phyloP scores from a whole-genome alignment of 2,113 vertebrate species.

The Isichthys henryi region DNA sequence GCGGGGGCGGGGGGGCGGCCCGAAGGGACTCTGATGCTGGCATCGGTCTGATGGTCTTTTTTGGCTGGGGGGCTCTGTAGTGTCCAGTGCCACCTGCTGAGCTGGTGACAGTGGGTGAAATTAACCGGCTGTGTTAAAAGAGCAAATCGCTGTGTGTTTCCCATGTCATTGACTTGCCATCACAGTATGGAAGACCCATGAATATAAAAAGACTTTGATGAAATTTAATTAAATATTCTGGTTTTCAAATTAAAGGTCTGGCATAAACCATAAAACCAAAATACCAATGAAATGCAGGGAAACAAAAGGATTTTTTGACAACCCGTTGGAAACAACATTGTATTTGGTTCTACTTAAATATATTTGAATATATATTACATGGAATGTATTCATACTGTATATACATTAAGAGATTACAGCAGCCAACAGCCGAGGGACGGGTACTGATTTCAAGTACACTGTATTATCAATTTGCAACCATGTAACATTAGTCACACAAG shows the following conservation, averaged over 20 bases:
- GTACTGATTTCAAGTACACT: not conserved
- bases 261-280: not conserved
- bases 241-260: not conserved
- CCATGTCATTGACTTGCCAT: not conserved
- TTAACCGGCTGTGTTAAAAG: not conserved
- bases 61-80: not conserved
- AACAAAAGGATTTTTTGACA: not conserved
- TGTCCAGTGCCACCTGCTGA: not conserved
- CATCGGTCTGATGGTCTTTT: not conserved
- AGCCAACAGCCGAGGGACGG: not conserved
- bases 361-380: not conserved
- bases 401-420: not conserved
- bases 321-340: not conserved
- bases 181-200: not conserved
- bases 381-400: not conserved
- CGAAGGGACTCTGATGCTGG: not conserved
- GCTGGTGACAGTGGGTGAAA: not conserved
- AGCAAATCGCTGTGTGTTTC: not conserved
- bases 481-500: not conserved
- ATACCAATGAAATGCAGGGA: not conserved
- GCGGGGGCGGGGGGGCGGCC: not conserved
- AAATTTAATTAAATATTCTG: not conserved
- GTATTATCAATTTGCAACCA: not conserved
- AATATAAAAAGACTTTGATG: not conserved
- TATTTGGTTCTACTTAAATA: not conserved